Conservation (phyloP, 2,797 vertebrate genomes). For the Catamblyrhynchus diadema region DNA sequence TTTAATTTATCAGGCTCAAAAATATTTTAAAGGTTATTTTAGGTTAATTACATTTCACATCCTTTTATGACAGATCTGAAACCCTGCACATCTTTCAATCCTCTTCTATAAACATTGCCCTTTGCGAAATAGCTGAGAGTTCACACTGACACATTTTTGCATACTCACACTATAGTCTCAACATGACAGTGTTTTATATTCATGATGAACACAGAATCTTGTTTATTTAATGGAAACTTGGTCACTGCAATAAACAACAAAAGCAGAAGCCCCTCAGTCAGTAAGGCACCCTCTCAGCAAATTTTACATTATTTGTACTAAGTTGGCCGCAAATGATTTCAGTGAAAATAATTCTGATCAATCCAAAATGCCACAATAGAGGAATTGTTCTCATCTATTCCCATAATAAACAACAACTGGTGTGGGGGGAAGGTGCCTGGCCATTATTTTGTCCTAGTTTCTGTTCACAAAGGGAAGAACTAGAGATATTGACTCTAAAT, state of each 20-base stretch:
- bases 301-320: neutral
- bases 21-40: constrained; percentile 61
- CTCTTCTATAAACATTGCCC: neutral
- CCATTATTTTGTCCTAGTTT: neutral
- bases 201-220: neutral
- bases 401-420: neutral
- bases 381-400: neutral
- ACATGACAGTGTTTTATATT: neutral
- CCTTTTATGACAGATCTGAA: constrained; percentile 43
- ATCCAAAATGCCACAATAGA: neutral
- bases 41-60: constrained; percentile 68
- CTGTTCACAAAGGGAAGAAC: neutral
- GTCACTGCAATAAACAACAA: neutral
- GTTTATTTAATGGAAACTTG: neutral
- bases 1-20: constrained; percentile 41
- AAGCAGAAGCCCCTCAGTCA: neutral
- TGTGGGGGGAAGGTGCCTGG: too few species aligned
- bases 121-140: constrained; percentile 8
- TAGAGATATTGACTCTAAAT: neutral
- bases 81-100: neutral
- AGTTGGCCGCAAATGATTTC: neutral
- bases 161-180: neutral
- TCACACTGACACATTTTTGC: neutral
- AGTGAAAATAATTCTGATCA: neutral
- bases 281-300: neutral